A percentile compares a stretch with the other conserved stretches of the same genome.
Conservation (phyloP, 1,140 invertebrate genomes). For the Dendrolimus punctatus region DNA sequence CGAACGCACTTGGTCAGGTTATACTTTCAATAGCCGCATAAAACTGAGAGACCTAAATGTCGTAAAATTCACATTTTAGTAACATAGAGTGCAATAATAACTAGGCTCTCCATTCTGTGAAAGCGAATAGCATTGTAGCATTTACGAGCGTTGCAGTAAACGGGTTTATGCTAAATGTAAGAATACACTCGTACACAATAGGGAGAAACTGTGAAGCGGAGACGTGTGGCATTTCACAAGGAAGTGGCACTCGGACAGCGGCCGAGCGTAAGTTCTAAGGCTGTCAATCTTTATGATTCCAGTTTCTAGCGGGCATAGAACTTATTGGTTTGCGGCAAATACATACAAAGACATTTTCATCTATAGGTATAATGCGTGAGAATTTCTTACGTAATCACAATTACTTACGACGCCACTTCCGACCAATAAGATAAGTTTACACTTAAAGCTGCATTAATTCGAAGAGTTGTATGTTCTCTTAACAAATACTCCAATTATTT, state of each 20-base stretch:
- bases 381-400: too few relatives aligned
- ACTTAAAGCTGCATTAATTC: too few relatives aligned
- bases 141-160: not conserved
- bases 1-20: too few relatives aligned
- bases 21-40: too few relatives aligned
- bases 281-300: slow-evolving; percentile 35
- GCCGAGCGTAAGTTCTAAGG: slow-evolving; percentile 14
- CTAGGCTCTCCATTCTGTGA: slow-evolving; percentile 5
- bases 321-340: too few relatives aligned
- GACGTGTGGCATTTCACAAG: slow-evolving; percentile 23
- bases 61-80: not conserved
- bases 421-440: too few relatives aligned
- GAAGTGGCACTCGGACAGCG: slow-evolving; percentile 23
- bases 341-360: too few relatives aligned
- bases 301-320: slow-evolving; percentile 26
- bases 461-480: too few relatives aligned
- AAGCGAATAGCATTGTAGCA: slow-evolving; percentile 3
- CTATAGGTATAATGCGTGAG: too few relatives aligned
- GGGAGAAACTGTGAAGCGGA: slow-evolving; percentile 6
- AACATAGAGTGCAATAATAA: not conserved
- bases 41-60: not conserved
- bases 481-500: too few relatives aligned
- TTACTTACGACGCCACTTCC: too few relatives aligned
- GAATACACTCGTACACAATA: slow-evolving; percentile 13
- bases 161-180: slow-evolving; percentile 6